Evolutionary conservation across 2,113 vertebrate genomes (phyloP), one percentile per base, ranked within the genome.

Genomic region (Amazona guildingii): DNA sequence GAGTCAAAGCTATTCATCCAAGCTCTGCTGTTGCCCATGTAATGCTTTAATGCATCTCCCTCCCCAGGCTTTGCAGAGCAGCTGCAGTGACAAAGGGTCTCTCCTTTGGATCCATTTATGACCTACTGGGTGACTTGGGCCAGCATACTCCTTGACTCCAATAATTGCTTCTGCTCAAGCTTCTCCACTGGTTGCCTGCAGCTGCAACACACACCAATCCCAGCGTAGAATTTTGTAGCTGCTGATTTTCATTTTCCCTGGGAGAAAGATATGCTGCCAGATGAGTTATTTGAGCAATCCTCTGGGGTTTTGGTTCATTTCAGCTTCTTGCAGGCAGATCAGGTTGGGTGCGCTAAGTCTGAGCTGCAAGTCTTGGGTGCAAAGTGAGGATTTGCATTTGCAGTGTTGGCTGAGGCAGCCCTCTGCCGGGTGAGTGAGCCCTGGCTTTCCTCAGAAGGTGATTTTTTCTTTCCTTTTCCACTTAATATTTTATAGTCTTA

Each of bases 181-280:
- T 75, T 35, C 27, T 2, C 20, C 0, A 1, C 44, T 66, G 37
- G 29, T 14, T 33, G 33, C 61, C 37, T 12, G 49, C 8, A 2
- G 75, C 61, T 0, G 10, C 2, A 0, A 29, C 83, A 29, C 33
- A 13, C 1, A 0, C 18, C 7, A 2, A 2, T 54, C n/a, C 13
- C 44, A n/a, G 35, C 11, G 14, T 5, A 12, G 15, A 2, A 1
- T 37, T 55, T 7, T 11, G 0, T 66, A 43, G 33, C 24, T 1
- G 2, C 77, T 5, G n/a, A 43, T 43, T 72, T 21, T 44, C 11
- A 5, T 54, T 67, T 59, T 63, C 11, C 31, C 31, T 17, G 21
- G 59, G 14, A 41, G n/a, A 24, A 61, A 19, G 29, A 9, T 8
- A 4, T 2, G 1, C 19, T 62, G 27, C 31, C 39, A 68, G 20